Evolutionary conservation across 2,113 vertebrate genomes (phyloP), one percentile per base, ranked within the genome.

Genomic region (Erinaceus europaeus): DNA sequence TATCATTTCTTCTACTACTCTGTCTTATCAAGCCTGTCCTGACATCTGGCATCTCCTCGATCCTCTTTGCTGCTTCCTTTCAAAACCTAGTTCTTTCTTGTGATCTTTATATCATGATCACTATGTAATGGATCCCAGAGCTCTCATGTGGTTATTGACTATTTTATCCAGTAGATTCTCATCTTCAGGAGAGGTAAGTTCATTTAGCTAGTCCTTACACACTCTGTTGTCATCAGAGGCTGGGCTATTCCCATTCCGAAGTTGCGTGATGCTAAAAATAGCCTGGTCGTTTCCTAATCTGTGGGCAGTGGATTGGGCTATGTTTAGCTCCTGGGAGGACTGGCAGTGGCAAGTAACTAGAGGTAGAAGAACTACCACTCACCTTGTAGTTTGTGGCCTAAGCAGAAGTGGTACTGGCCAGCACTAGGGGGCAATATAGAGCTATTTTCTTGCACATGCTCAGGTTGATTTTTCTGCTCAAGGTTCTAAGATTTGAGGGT

Each of bases 381-480:
- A 94, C 90, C 94, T 91, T 68, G 64, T 48, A 48, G 46, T 53
- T 78, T 89, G 50, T 29, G 62, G 81, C 52, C 67, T 72, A 34
- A 65, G 55, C 65, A 86, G 75, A 76, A 68, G 44, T 38, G 52
- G 62, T 13, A 9, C 79, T 53, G 13, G 20, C 62, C 29, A 88
- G 32, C 95, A 80, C 94, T 84, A 96, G 95, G 94, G 94, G 95
- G 95, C 95, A 93, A 23, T 89, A 69, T 73, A 89, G 94, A 96
- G 91, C 95, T 94, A 77, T 95, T 57, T 93, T 94, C 90, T 72
- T 83, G 62, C 94, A 73, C 89, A 83, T 91, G 89, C 84, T 94
- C 89, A 87, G 87, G 82, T 84, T 89, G 92, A 36, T 25, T 77
- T 82, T 89, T 62, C 12, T 57, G 40, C 27, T 29, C 69, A 3